phyloP scores from a whole-genome alignment of 2,797 vertebrate species.

The Sebastes itinus region DNA sequence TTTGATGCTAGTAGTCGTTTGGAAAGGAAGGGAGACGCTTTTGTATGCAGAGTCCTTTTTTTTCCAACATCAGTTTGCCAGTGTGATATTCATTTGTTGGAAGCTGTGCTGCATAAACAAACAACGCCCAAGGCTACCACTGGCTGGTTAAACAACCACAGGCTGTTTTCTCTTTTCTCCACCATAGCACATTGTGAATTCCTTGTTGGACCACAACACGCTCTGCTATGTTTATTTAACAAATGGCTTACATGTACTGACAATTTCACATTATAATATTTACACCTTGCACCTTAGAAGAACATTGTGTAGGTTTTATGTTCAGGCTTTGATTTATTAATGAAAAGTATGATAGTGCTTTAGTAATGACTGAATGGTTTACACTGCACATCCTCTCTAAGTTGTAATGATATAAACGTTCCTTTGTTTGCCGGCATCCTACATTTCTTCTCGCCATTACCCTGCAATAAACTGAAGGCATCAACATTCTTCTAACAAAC shows the following conservation, averaged over 20 bases:
- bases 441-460: conserved; percentile 65
- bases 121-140: conserved; percentile 80
- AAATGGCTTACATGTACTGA: conserved; percentile 59
- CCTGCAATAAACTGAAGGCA: conserved; percentile 70
- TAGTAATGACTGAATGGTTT: conserved; percentile 28
- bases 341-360: conserved; percentile 28
- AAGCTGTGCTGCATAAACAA: conserved; percentile 84
- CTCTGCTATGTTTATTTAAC: conserved; percentile 72
- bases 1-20: conserved; percentile 46
- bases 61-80: conserved; percentile 71
- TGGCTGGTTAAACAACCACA: conserved; percentile 83
- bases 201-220: conserved; percentile 71
- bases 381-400: conserved; percentile 34
- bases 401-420: conserved; percentile 48
- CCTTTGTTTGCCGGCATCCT: conserved; percentile 63
- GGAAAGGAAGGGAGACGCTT: conserved; percentile 50
- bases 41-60: conserved; percentile 51
- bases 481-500: conserved; percentile 77
- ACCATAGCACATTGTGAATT: conserved; percentile 74
- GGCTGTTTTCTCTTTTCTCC: conserved; percentile 79
- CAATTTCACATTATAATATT: conserved; percentile 47
- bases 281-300: conserved; percentile 23
- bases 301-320: conserved; percentile 10
- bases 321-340: conserved; percentile 29
- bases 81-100: conserved; percentile 80